Evolutionary conservation across 2,888 invertebrate species (phyloP), one percentile per base, ranked within the genome.

Genomic region (Sisyra nigra): DNA sequence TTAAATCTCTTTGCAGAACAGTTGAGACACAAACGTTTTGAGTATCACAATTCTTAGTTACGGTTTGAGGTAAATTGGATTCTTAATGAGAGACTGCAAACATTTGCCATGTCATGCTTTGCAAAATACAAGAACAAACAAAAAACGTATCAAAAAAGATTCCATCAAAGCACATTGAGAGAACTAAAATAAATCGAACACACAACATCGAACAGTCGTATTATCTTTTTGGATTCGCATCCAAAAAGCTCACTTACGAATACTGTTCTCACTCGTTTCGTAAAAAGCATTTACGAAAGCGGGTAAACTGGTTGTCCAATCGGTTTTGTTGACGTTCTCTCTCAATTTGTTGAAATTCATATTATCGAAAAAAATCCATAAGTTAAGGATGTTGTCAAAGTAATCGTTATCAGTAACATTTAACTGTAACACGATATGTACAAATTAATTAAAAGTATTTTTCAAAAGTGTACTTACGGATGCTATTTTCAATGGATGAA

Each of bases 401-500:
- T 67, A 71, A 46, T 61, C 57, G 3, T 60, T 57, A 1, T 57
- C 54, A 2, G 54, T 54, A 42, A 71, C 56, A 42, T 64, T 61
- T 32, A 71, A 53, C 51, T 63, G 46, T 9, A 41, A 40, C 33
- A 35, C 32, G 15, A 14, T 17, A 10, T 44, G 9, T 15, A 29
- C 17, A 40, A 17, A 40, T 40, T 13, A 44, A 18, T 19, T 31
- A 18, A 15, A 42, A 10, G 33, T 19, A 15, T 31, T 35, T 14
- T 15, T 7, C 3, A 24, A 24, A 24, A 24, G 5, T 24, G 11
- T 37, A 75, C 81, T 76, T 69, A 87, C 86, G 85, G 50, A 88
- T 87, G 55, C 84, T 84, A 60, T 88, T 88, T 62, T 87, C 86
- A 42, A 85, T 74, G 0, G 85, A 77, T 1, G 83, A 84, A 58